A percentile compares a stretch with the other conserved stretches of the same genome.
phyloP scores from a whole-genome alignment of 2,113 vertebrate genomes.

The Coturnix japonica region DNA sequence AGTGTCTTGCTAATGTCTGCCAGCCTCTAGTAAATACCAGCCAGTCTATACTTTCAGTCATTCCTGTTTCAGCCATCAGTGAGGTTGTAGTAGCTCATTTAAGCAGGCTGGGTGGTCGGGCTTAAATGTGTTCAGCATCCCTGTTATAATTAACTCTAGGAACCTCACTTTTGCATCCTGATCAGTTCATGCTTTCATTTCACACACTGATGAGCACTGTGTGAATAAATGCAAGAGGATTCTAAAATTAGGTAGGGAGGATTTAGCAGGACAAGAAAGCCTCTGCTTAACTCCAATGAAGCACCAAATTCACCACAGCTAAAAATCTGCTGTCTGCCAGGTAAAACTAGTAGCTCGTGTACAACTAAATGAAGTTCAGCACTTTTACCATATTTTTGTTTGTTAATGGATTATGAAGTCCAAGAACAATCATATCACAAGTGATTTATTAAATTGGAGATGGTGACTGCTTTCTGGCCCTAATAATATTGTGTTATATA shows the following conservation, averaged over 20 bases:
- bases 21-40: not conserved
- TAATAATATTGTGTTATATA: not conserved
- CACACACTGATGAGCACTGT: slow-evolving; percentile 18
- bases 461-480: not conserved
- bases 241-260: slow-evolving; percentile 25
- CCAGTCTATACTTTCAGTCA: not conserved
- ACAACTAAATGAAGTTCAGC: not conserved
- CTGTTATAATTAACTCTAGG: slow-evolving; percentile 25
- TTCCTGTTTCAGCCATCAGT: not conserved
- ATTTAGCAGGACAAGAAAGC: not conserved
- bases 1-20: not conserved
- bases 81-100: not conserved
- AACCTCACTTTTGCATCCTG: slow-evolving; percentile 16
- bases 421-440: not conserved
- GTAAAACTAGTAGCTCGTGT: not conserved
- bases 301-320: not conserved
- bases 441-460: not conserved
- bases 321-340: not conserved
- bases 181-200: slow-evolving; percentile 48
- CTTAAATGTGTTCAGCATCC: not conserved
- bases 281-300: not conserved
- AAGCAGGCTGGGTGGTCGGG: not conserved
- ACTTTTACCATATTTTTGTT: not conserved
- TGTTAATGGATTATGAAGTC: not conserved
- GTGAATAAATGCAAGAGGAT: not conserved